phyloP scores from a whole-genome alignment of 2,797 vertebrate species.

The Rhinella marina region DNA sequence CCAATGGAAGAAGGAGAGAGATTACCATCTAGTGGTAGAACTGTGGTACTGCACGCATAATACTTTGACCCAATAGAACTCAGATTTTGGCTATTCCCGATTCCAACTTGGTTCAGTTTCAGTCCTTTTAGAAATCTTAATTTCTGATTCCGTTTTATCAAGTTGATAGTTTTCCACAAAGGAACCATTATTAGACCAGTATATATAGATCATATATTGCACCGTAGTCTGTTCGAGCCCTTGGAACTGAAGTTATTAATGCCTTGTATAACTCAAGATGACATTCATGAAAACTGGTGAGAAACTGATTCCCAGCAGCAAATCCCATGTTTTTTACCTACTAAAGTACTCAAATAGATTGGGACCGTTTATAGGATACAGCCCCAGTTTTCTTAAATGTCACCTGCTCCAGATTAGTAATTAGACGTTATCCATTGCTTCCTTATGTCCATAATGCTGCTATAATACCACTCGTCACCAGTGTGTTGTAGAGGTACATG shows the following conservation, averaged over 20 bases:
- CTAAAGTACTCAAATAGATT: neutral
- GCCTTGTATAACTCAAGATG: neutral
- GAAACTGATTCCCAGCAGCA: neutral
- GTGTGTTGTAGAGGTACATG: neutral
- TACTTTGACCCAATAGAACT: neutral
- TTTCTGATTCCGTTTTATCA: neutral
- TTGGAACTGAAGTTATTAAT: neutral
- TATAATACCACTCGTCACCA: neutral
- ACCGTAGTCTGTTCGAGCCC: neutral
- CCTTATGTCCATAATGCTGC: neutral
- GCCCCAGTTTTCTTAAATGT: neutral
- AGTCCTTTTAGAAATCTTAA: neutral
- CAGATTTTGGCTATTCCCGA: neutral
- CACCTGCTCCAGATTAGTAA: neutral
- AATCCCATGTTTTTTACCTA: neutral
- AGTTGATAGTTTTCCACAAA: neutral
- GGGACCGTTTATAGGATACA: neutral
- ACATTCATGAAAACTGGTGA: neutral
- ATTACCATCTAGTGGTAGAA: neutral
- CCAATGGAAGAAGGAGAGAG: neutral
- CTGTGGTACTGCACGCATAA: neutral
- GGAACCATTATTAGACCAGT: neutral
- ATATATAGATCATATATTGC: neutral
- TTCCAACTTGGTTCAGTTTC: neutral
- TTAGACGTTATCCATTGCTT: neutral